Evolutionary conservation across 2,888 invertebrate genomes (phyloP), one percentile per base, ranked within the genome.

Genomic region (Papilio protenor): DNA sequence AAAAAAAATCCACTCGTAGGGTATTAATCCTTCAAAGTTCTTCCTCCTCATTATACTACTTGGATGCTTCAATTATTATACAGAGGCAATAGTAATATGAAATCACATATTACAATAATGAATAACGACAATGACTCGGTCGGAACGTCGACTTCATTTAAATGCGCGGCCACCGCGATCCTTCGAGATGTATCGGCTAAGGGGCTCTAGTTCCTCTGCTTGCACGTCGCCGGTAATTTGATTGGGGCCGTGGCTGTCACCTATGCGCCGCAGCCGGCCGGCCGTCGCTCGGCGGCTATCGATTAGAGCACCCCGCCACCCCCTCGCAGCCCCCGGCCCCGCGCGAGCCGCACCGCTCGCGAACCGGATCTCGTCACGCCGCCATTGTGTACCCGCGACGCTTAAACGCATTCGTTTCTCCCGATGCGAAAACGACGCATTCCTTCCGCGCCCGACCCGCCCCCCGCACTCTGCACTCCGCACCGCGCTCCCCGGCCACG

Each of bases 321-420:
- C 33, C 18, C 33, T 77, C 78, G 71, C 75, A 64, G 33, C 79
- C 78, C 75, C 75, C 70, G 27, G 69, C 69, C 70, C 77, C 90
- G 88, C 91, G 88, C 85, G 88, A 89, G 88, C 91, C 92, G 87
- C 90, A 87, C 89, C 91, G 89, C 92, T 93, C 93, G 93, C 93
- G 94, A 94, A 94, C 94, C 94, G 94, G 94, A 94, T 94, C 94
- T 94, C 94, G 94, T 94, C 94, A 94, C 94, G 94, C 94, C 94
- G 94, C 94, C 94, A 94, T 94, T 94, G 94, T 94, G 92, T 94
- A 94, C 93, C 92, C 94, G 94, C 94, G 94, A 94, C 93, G 94
- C 94, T 94, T 94, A 94, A 94, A 94, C 94, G 94, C 94, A 94
- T 94, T 94, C 94, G 94, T 94, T 94, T 94, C 94, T 94, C 94